Base-by-base conservation (phyloP, 2,888 invertebrate species). In the Eudemis profundana region DNA sequence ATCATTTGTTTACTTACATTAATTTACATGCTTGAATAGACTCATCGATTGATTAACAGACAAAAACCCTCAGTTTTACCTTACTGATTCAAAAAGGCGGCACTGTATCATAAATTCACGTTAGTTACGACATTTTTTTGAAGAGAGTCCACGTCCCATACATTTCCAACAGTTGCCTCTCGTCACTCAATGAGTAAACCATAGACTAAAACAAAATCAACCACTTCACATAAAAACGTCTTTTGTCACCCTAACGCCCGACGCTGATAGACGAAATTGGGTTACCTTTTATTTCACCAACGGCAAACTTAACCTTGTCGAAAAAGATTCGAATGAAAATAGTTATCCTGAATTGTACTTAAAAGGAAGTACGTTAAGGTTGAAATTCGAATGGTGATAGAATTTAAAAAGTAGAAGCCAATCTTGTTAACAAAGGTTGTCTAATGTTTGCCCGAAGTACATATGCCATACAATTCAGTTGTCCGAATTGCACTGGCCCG, bases 121-220 rank as follows among this genome's bases (percentile, higher is more conserved):
- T 0, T n/a, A 17, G 4, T 19, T 56, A 56, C 17, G 42, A n/a
- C 7, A 17, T n/a, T 56, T 44, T 29, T 36, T 3, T 10, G n/a
- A 56, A n/a, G 4, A 19, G 1, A 14, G 78, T 81, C 78, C 81
- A 82, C 79, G 77, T 77, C 77, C 78, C 72, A 79, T 74, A 72
- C 71, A 78, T 79, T 82, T 82, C 75, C 72, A 79, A 79, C 85
- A 82, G 85, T 85, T 89, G 88, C 82, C 78, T 78, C 82, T 75
- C 79, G 85, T 90, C 89, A 83, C 81, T 86, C 88, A 83, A 68
- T 82, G 77, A 74, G 74, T 79, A 84, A 88, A 75, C n/a, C 76
- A 78, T 72, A 73, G 72, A 85, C 84, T 83, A 76, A 74, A 76
- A 70, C 56, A 69, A 72, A 78, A 70, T 63, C 67, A 42, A 50